Base-by-base conservation (phyloP, 2,113 vertebrate genomes). In the Bubo blakistoni region DNA sequence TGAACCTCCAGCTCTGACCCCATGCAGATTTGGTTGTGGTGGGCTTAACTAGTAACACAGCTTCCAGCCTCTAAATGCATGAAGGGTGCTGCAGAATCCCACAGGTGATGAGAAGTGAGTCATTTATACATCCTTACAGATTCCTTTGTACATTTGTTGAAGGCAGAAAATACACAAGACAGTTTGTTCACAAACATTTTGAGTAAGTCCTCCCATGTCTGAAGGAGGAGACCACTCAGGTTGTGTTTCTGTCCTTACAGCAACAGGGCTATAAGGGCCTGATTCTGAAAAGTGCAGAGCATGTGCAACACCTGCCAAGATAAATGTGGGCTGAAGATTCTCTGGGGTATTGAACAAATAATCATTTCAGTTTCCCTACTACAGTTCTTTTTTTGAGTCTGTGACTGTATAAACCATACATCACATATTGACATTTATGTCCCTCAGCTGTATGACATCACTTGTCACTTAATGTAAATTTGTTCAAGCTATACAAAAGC, bases 391-490 rank as follows among this genome's bases (percentile, higher is more conserved):
- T 94, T 92, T 91, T 65, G 76, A 67, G 54, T 74, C 67, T 94
- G 73, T 87, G 95, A 87, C 76, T 51, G 13, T 66, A 52, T 86
- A 51, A 96, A 94, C 85, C 86, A 40, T 88, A 54, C 20, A 96
- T 97, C 95, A 97, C 76, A 76, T 97, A 96, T 88, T 97, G 96
- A 96, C 96, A 97, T 97, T 95, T 95, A 97, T 96, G 96, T 92
- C 81, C 91, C 95, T 96, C 90, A 91, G 84, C 89, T 90, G 57
- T 72, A 62, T 94, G 91, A 85, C 94, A 92, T 96, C 92, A 94
- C 92, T 97, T 97, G 93, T 97, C 96, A 95, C 90, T 97, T 96
- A 95, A 97, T 97, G 92, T 96, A 97, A 96, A 97, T 97, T 97
- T 96, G 91, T 97, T 95, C 81, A 74, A 93, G 85, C 90, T 95